Evolutionary conservation across 2,888 invertebrate genomes (phyloP).

Genomic region (Disparrhopalites patrizii): DNA sequence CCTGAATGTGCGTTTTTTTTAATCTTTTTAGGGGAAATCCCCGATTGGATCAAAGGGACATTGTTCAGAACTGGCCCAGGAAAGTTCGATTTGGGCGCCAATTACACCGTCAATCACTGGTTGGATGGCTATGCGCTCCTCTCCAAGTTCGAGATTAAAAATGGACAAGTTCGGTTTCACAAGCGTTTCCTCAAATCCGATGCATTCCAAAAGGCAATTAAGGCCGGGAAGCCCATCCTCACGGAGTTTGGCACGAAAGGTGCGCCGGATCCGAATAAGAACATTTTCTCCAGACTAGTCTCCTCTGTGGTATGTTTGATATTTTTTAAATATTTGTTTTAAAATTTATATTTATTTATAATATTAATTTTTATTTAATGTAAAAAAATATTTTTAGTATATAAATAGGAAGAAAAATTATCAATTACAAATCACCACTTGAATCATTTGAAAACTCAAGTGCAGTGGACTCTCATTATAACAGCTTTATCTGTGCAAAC

Average conservation of each 20-base stretch:
- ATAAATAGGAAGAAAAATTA: too few relatives aligned
- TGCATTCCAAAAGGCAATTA: constrained; percentile 53
- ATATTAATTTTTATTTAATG: neutral
- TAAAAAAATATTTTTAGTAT: too few relatives aligned
- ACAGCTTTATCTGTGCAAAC: too few relatives aligned
- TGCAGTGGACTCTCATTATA: too few relatives aligned
- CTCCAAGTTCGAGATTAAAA: constrained; percentile 53
- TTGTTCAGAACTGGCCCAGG: constrained; percentile 56
- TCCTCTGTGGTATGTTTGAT: constrained; percentile 21
- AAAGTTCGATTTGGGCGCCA: constrained; percentile 53
- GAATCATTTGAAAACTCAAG: too few relatives aligned
- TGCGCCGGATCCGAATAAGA: constrained; percentile 43
- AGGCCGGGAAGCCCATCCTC: constrained; percentile 52
- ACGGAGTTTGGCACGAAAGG: constrained; percentile 52
- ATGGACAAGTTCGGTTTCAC: constrained; percentile 51
- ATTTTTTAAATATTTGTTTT: neutral
- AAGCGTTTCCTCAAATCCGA: constrained; percentile 54
- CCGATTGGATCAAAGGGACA: constrained; percentile 53
- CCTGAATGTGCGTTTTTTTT: neutral
- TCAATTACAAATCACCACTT: too few relatives aligned
- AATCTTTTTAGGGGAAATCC: constrained; percentile 50
- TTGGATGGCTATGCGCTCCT: constrained; percentile 55
- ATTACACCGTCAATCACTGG: constrained; percentile 53
- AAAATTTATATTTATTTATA: neutral
- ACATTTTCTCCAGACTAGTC: constrained; percentile 40